Conservation (phyloP, 2,113 vertebrate species). For the Pagrus major region DNA sequence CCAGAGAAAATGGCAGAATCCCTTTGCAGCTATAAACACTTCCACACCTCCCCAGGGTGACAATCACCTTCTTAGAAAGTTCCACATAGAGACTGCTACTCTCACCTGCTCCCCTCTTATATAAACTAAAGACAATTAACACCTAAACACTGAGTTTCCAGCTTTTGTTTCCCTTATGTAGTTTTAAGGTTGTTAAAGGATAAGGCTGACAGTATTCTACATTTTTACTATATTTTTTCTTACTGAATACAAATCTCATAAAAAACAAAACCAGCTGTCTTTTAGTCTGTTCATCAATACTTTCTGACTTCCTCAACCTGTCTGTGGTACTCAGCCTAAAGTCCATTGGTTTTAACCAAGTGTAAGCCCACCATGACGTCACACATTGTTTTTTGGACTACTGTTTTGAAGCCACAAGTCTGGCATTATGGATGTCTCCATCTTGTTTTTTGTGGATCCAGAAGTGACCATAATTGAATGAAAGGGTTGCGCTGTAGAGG, state of each 20-base stretch:
- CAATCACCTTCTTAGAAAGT: conserved; percentile 57
- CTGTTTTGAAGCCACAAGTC: too few species aligned
- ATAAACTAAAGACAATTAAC: background rate
- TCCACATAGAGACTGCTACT: conserved; percentile 23
- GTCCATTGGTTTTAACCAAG: too few species aligned
- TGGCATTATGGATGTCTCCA: too few species aligned
- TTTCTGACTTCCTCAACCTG: too few species aligned
- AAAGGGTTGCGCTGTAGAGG: too few species aligned
- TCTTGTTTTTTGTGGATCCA: too few species aligned
- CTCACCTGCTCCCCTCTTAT: conserved; percentile 4
- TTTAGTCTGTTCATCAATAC: background rate
- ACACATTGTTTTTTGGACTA: too few species aligned
- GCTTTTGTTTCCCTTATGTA: background rate
- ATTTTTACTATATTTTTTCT: background rate
- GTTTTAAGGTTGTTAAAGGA: background rate
- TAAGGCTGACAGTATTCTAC: background rate
- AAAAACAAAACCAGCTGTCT: background rate
- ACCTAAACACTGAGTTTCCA: background rate
- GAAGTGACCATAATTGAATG: too few species aligned
- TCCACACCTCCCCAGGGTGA: conserved; percentile 37
- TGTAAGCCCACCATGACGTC: too few species aligned
- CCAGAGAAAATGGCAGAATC: conserved; percentile 9
- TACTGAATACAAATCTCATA: background rate
- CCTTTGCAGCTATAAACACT: conserved; percentile 42
- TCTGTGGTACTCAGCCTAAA: too few species aligned